phyloP scores from a whole-genome alignment of 2,797 vertebrate species.

The Florisuga fusca region DNA sequence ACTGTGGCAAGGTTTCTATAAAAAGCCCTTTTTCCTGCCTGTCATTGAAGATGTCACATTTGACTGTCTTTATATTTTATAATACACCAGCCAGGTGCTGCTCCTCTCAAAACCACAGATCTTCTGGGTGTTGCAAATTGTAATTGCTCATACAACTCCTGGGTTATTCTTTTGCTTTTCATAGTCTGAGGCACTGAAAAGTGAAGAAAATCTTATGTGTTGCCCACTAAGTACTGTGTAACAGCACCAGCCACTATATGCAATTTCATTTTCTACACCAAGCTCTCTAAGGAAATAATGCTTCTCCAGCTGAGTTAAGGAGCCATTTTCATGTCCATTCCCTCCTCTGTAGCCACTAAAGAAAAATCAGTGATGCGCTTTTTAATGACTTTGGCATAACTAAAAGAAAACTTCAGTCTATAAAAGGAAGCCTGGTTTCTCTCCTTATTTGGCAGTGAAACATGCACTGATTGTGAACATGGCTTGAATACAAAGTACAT shows the following conservation, averaged over 20 bases:
- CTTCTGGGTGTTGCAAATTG: not conserved
- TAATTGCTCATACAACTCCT: not conserved
- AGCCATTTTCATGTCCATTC: conserved; percentile 39
- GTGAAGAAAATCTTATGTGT: not conserved
- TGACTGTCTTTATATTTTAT: not conserved
- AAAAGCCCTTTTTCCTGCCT: not conserved
- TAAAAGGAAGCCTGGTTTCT: conserved; percentile 14
- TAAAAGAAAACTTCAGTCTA: conserved; percentile 8
- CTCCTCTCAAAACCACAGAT: not conserved
- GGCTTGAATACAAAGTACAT: conserved; percentile 22
- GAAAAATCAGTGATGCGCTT: conserved; percentile 37
- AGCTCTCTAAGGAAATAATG: conserved; percentile 32
- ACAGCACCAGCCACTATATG: not conserved
- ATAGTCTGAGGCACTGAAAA: conserved; percentile 15
- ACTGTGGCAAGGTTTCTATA: not conserved
- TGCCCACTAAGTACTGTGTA: conserved; percentile 5
- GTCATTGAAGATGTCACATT: not conserved
- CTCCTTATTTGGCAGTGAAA: conserved; percentile 48
- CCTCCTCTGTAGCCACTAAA: conserved; percentile 24
- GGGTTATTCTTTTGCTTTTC: conserved; percentile 40
- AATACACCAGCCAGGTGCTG: not conserved
- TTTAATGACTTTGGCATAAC: conserved; percentile 50
- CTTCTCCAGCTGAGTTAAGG: conserved; percentile 50
- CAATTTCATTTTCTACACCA: conserved; percentile 7
- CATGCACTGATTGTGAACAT: conserved; percentile 35